Base-by-base conservation (phyloP, 2,113 vertebrate genomes). In the Percopsis transmontana region DNA sequence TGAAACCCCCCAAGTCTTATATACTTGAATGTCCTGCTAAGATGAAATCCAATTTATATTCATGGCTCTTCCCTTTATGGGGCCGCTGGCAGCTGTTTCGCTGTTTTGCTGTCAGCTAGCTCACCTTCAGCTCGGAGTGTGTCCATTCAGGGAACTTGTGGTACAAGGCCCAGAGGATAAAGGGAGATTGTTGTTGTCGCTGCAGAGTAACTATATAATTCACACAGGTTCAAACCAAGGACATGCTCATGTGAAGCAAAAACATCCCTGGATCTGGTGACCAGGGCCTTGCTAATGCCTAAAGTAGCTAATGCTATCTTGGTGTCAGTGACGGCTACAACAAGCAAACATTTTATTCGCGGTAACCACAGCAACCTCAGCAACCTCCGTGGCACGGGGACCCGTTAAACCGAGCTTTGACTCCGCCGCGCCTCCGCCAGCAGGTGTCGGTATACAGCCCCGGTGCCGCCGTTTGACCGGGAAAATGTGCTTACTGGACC, bases 11-110 rank as follows among this genome's bases (percentile, higher is more conserved):
- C 20, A 66, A 41, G 58, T 62, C 50, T 72, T 62, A 77, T 45
- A 68, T 58, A 19, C 62, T 39, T 66, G 62, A 82, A 81, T 55
- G 69, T 72, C 64, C 62, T 68, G 68, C 60, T 76, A 38, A 77
- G 58, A 39, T 64, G 24, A 76, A 77, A 85, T 81, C 61, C 69
- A 82, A 83, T 84, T 85, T 82, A 72, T 84, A 80, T 86, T 86
- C 73, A 81, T 80, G 65, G 42, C 5, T 23, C 77, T 76, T 83
- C 27, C 69, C 77, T 85, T 75, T 68, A 68, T 68, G 41, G 47
- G 61, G 55, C 21, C 15, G 47, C 58, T 81, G 61, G 51, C 62
- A 72, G 80, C 55, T 75, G 70, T 84, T 77, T 67, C 58, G 51
- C 57, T 63, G n/a, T n/a, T n/a, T n/a, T n/a, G n/a, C n/a, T n/a